These are phyloP conservation scores for Trachelus tabidus DNA, from an alignment of 2,888 invertebrate species.

Conservation along the genomic window DNA sequence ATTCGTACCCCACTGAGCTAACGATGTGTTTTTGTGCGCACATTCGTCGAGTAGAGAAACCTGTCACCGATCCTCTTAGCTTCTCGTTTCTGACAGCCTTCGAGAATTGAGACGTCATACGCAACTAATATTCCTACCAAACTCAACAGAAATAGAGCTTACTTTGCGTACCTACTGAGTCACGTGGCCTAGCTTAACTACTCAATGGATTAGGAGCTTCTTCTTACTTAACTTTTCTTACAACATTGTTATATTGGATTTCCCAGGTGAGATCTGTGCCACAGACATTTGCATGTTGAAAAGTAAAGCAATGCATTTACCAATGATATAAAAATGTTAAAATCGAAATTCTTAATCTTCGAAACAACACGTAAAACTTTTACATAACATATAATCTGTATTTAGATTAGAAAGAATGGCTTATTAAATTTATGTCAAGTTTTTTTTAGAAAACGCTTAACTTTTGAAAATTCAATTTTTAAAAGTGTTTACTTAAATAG, in stretches of 20 bases:
- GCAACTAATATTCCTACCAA: background rate
- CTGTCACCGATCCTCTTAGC: constrained; percentile 14
- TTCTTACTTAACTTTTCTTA: background rate
- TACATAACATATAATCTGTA: background rate
- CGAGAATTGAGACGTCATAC: constrained; percentile 2
- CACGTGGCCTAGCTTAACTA: background rate
- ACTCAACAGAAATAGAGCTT: background rate
- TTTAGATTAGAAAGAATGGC: background rate
- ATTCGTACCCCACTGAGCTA: constrained; percentile 16
- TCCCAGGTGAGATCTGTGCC: background rate
- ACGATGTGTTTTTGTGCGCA: constrained; percentile 20
- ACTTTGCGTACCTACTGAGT: background rate
- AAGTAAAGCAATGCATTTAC: background rate
- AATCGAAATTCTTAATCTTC: background rate
- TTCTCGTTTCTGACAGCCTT: background rate
- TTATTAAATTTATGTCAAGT: background rate
- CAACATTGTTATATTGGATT: background rate
- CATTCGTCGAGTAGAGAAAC: constrained; percentile 19
- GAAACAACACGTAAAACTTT: background rate
- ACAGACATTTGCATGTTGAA: background rate
- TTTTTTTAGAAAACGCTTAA: background rate
- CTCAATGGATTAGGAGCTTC: background rate
- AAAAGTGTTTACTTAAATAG: background rate
- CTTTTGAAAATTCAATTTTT: background rate
- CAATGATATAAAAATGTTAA: background rate